Base-by-base conservation (phyloP, 1,140 invertebrate species). In the Bombus cullumanus region DNA sequence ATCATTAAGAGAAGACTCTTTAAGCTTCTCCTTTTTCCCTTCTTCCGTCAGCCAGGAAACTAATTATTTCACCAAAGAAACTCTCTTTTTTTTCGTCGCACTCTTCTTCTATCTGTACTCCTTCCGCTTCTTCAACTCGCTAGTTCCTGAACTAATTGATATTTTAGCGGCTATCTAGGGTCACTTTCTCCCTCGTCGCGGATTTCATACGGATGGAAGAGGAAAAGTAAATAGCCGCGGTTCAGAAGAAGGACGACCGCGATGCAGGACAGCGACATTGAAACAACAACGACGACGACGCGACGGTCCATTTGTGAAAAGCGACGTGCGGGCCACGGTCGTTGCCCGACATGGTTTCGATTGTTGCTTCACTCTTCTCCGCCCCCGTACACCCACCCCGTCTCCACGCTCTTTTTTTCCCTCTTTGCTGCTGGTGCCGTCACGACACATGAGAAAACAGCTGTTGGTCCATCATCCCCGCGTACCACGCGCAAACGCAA, bases 281-380 rank as follows among this genome's bases (percentile, higher is more conserved):
- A 90, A 91, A 90, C 89, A 86, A 78, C 84, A 87, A 86, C 81
- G 75, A 89, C 89, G 72, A 85, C 81, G 71, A 87, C 66, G 66
- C 78, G 88, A 69, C 66, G 81, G 86, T 85, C 86, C 75, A 77
- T 79, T 86, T 81, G 86, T 71, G 83, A 85, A 72, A 82, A 57
- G 81, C 47, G 57, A 47, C 82, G 80, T 79, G 71, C 79, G 86
- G 88, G 86, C 88, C 89, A 91, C 83, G 90, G 89, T 83, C 90
- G 88, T 86, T 89, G 90, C 80, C 88, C 90, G 88, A 90, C 86
- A 91, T 80, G 90, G 81, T 91, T 91, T 91, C 88, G 90, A 91
- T 91, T 91, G 90, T 91, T 91, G 89, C 89, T 69, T 90, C 85
- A 39, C 86, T 90, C 86, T 66, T 85, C 86, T 83, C 86, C 85